Evolutionary conservation across 2,888 invertebrate genomes (phyloP), one percentile per base, ranked within the genome.

Genomic region (Oithona nana): DNA sequence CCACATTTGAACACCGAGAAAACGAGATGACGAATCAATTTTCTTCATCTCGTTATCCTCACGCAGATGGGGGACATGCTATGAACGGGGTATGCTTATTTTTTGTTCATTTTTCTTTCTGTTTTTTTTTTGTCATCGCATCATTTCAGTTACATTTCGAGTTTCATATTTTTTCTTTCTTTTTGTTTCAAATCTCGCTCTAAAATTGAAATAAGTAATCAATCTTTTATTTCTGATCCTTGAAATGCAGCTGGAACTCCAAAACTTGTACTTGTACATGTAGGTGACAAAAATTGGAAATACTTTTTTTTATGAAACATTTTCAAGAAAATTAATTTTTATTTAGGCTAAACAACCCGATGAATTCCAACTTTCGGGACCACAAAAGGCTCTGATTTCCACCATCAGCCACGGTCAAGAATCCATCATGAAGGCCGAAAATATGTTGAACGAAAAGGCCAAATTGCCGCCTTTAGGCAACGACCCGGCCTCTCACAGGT

Each of bases 361-460:
- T 69, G 83, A 94, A 69, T 86, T 89, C 63, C 84, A 86, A 52
- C 81, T 92, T 51, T 82, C 86, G 62, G 90, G 89, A 75, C 90
- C 95, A 30, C 95, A 98, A 75, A 80, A 89, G 64, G 97, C 94
- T 3, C 77, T 98, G 67, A 76, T 93, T 49, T 83, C 90, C 59
- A 93, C 92, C 61, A 94, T 97, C 71, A 84, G 84, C 63, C 81
- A 83, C 24, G 93, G 94, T 13, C 84, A 88, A 70, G 85, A 88
- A 71, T 82, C 89, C 67, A 87, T 98, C 69, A 81, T 83, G 68
- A 81, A 83, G 68, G 90, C 93, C 0, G 87, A 92, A 71, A 82
- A 82, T 65, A 84, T 86, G 65, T 78, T 90, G 63, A 68, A 76
- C 69, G 71, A 73, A 28, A 77, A 76, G 67, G 77, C 82, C 64